phyloP scores from a whole-genome alignment of 2,888 invertebrate species.

The Pammene fasciana region DNA sequence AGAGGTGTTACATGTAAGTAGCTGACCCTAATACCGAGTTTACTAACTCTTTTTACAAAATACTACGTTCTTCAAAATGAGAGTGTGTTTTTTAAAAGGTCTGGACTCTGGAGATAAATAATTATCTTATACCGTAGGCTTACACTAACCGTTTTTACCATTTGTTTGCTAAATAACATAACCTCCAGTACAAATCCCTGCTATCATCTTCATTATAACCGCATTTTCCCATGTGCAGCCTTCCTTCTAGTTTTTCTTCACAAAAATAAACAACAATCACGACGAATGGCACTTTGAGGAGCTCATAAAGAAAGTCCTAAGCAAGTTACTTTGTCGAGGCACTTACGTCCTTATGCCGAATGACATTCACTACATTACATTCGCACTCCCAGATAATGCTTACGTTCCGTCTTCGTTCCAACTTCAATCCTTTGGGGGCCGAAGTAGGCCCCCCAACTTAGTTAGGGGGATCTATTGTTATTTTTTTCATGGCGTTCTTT shows the following conservation, averaged over 20 bases:
- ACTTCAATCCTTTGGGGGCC: slow-evolving; percentile 58
- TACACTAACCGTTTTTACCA: too few species aligned
- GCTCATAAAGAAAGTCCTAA: background rate
- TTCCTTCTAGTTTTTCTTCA: slow-evolving; percentile 16
- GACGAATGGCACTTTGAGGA: slow-evolving; percentile 30
- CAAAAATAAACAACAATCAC: slow-evolving; percentile 42
- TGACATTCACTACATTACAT: slow-evolving; percentile 20
- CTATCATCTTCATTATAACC: slow-evolving; percentile 5
- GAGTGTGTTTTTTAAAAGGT: too few species aligned
- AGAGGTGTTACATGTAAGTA: too few species aligned
- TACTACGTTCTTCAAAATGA: too few species aligned
- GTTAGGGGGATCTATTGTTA: slow-evolving; percentile 42
- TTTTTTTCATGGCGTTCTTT: slow-evolving; percentile 13
- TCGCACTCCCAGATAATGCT: slow-evolving; percentile 54
- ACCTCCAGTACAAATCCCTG: background rate
- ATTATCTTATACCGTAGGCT: too few species aligned
- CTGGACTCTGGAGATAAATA: too few species aligned
- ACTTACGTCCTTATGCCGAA: background rate
- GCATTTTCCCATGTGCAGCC: slow-evolving; percentile 2
- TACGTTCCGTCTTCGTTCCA: slow-evolving; percentile 71
- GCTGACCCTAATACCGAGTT: too few species aligned
- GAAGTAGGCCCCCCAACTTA: slow-evolving; percentile 54
- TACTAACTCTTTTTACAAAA: too few species aligned
- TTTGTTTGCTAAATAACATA: background rate
- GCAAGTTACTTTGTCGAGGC: background rate